Conservation (phyloP, 2,113 vertebrate species). For the Bubo scandiacus region DNA sequence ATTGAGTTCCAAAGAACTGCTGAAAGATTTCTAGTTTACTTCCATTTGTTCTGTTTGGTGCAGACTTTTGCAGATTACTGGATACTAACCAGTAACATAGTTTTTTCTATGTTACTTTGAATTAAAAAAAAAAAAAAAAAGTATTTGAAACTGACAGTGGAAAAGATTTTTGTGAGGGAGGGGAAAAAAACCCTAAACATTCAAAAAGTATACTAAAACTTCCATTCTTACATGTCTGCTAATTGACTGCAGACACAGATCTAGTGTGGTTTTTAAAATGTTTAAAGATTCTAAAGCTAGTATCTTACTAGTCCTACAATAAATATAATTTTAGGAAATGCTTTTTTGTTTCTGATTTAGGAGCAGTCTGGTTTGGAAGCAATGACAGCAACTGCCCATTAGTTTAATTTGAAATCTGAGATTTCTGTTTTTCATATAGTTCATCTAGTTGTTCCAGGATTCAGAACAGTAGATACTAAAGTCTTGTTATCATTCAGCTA, state of each 20-base stretch:
- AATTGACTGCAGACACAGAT: background rate
- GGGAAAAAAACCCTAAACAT: background rate
- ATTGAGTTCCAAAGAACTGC: background rate
- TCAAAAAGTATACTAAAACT: background rate
- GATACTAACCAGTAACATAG: accelerated
- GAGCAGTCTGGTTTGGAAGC: background rate
- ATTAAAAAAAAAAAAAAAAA: background rate
- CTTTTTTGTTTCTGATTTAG: background rate
- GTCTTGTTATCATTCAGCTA: background rate
- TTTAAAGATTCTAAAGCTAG: background rate
- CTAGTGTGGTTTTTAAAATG: background rate
- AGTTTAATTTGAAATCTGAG: background rate
- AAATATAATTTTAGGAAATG: background rate
- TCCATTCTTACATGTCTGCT: background rate
- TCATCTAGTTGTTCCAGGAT: background rate
- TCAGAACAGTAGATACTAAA: background rate
- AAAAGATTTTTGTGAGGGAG: background rate
- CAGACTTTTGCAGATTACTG: background rate
- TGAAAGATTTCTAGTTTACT: background rate
- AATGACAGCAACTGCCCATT: background rate
- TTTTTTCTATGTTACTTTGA: background rate
- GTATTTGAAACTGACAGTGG: background rate
- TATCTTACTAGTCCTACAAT: background rate
- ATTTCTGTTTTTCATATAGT: background rate
- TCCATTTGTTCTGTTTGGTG: background rate